Percentiles rank a stretch among this genome's conserved stretches.
phyloP scores from a whole-genome alignment of 2,888 invertebrate genomes.

The Seira ritae region DNA sequence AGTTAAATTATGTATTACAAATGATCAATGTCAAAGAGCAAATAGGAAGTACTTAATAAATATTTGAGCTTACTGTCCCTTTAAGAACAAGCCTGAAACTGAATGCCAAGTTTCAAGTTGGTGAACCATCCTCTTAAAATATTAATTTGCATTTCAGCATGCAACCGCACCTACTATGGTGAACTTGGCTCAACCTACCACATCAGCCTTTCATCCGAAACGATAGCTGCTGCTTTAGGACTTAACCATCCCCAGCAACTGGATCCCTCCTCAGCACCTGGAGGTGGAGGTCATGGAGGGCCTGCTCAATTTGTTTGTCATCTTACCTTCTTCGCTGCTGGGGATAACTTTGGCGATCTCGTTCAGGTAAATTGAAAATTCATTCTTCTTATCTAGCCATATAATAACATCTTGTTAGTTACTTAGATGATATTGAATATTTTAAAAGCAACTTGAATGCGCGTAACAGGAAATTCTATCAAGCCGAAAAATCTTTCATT shows the following conservation, averaged over 20 bases:
- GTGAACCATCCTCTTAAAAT: too few species aligned
- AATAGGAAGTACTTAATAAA: too few species aligned
- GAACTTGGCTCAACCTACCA: constrained; percentile 92
- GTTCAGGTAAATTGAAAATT: constrained; percentile 82
- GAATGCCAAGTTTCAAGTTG: too few species aligned
- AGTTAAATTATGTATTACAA: too few species aligned
- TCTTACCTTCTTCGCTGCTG: constrained; percentile 90
- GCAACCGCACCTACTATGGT: constrained; percentile 93
- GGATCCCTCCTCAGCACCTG: constrained; percentile 37
- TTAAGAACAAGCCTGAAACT: too few species aligned
- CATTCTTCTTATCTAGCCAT: not conserved
- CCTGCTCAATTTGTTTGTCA: constrained; percentile 91
- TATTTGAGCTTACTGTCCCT: too few species aligned
- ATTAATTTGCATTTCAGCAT: constrained; percentile 80
- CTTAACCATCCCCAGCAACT: constrained; percentile 46
- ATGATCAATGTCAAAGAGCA: too few species aligned
- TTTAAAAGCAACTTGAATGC: too few species aligned
- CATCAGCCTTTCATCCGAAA: constrained; percentile 75
- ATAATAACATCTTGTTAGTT: too few species aligned
- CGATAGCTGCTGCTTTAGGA: constrained; percentile 65
- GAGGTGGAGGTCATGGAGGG: constrained; percentile 58
- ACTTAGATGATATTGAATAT: too few species aligned
- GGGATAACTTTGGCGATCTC: constrained; percentile 88
- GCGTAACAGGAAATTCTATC: too few species aligned
- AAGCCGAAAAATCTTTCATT: too few species aligned